Evolutionary conservation across 2,797 vertebrate species (phyloP), one percentile per base, ranked within the genome.

Genomic region (Acanthornis magna): DNA sequence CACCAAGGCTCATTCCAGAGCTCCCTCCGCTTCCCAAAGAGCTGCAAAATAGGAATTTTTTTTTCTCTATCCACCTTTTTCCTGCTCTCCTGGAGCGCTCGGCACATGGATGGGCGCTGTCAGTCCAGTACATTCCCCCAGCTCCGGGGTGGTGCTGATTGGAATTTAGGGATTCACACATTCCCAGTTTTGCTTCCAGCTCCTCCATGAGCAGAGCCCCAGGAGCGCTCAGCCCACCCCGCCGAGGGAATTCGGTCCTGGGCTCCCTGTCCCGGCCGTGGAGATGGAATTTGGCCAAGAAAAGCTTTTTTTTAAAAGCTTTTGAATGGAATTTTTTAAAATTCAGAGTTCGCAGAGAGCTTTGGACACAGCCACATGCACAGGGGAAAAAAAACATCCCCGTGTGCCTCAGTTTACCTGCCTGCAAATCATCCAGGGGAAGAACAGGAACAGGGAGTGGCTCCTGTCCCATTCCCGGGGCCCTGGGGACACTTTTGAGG

Each of bases 171-270:
- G 61, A 63, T 74, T 86, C 43, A 30, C 82, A 11, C 16, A 0
- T 54, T 79, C 47, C 30, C 42, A 0, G 3, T 13, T 42, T 29
- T 2, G 1, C 71, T 76, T 17, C 36, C 2, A 0, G 55, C 74
- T 62, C 42, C 78, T 47, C 77, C 3, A 1, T 13, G 22, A 43
- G 54, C 34, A 25, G 23, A 15, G 3, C 30, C 36, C 30, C 6
- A 1, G 61, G 53, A 77, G 27, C 0, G 0, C 57, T 70, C 11
- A 0, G 3, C 47, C 43, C 30, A 3, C 63, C n/a, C 71, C 10
- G 0, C 21, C 4, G 0, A 1, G 19, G 48, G 40, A 22, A 42
- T 32, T 32, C 0, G 0, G 4, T 23, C 48, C 78, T 2, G 0
- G 14, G 70, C 48, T 86, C 53, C 8, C 1, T 5, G 10, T 5